Conservation (phyloP, 1,140 invertebrate species). For the Gonioctena quinquepunctata region DNA sequence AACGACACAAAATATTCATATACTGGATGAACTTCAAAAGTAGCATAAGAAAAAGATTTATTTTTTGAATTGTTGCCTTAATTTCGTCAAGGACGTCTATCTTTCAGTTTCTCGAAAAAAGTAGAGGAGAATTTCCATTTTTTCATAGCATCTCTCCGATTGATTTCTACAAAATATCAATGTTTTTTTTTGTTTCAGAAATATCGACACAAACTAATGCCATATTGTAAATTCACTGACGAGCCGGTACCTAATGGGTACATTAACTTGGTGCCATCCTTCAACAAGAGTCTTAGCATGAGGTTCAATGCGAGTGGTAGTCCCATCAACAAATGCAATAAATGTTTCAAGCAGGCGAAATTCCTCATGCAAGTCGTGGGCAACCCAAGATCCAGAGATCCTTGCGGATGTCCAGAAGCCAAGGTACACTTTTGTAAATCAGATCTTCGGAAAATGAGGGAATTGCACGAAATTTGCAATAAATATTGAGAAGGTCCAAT, state of each 20-base stretch:
- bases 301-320: constrained; percentile 21
- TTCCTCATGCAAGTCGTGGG: background rate
- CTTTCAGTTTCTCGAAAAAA: no score
- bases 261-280: constrained; percentile 13
- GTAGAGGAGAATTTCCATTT: no score
- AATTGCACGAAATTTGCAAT: constrained; percentile 1
- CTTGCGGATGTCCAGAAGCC: constrained; percentile 3
- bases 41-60: no score
- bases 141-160: no score
- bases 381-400: background rate
- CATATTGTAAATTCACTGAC: constrained; percentile 28
- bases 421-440: background rate
- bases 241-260: background rate
- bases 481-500: background rate
- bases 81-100: no score
- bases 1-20: no score
- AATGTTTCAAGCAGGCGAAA: background rate
- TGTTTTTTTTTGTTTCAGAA: constrained; percentile 22
- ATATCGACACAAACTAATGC: constrained; percentile 18
- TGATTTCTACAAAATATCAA: no score
- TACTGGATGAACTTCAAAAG: no score
- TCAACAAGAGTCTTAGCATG: constrained; percentile 8
- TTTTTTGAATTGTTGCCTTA: no score
- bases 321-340: background rate
- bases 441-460: background rate